phyloP scores from a whole-genome alignment of 2,797 vertebrate species.

The Acanthornis magna region DNA sequence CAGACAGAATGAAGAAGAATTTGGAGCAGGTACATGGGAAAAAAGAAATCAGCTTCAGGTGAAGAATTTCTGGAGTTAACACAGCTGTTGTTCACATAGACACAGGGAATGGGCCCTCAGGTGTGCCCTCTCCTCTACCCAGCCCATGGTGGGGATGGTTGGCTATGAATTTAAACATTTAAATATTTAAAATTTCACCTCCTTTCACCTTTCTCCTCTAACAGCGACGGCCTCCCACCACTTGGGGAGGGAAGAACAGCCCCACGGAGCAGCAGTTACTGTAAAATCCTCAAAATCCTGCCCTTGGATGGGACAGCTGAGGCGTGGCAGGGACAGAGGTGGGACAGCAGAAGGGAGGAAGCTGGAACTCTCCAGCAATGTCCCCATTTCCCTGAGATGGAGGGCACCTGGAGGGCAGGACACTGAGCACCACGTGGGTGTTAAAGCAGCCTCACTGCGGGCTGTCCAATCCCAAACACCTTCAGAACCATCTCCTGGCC shows the following conservation, averaged over 20 bases:
- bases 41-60: not conserved
- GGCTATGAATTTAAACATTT: not conserved
- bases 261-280: fast-evolving
- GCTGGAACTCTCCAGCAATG: not conserved
- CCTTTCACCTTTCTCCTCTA: not conserved
- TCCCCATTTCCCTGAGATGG: fast-evolving
- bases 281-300: not conserved
- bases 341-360: not conserved
- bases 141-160: fast-evolving
- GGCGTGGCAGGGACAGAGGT: not conserved
- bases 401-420: fast-evolving
- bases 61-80: not conserved
- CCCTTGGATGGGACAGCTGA: not conserved
- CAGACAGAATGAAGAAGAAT: not conserved
- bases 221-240: fast-evolving
- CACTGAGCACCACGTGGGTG: not conserved
- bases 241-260: not conserved
- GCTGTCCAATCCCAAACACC: not conserved
- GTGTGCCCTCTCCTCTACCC: not conserved
- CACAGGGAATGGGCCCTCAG: not conserved
- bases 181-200: not conserved
- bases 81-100: fast-evolving
- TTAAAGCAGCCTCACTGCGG: not conserved
- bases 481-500: fast-evolving
- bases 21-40: not conserved